phyloP scores from a whole-genome alignment of 2,888 invertebrate species.

The Macropis europaea region DNA sequence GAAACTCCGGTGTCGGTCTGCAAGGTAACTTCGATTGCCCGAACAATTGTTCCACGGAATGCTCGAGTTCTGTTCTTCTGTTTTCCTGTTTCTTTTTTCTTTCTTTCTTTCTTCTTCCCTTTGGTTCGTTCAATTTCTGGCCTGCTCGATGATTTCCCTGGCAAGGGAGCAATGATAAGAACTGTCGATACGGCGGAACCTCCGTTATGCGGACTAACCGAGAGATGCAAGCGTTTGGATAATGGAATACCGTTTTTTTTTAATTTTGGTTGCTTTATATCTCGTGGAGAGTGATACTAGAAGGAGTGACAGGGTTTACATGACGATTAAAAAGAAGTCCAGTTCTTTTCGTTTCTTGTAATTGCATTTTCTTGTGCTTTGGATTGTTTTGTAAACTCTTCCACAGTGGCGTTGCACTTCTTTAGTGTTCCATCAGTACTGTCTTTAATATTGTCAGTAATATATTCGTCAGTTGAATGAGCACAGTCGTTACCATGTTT shows the following conservation, averaged over 20 bases:
- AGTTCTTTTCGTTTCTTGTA: no score
- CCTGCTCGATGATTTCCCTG: constrained; percentile 32
- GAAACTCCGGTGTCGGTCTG: constrained; percentile 83
- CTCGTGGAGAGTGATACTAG: no score
- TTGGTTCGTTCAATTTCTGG: background rate
- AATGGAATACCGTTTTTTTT: background rate
- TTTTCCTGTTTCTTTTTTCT: constrained; percentile 6
- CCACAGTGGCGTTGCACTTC: no score
- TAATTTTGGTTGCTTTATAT: background rate
- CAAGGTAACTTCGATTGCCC: constrained; percentile 81
- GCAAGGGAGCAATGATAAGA: background rate
- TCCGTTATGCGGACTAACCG: no score
- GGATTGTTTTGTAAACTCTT: no score
- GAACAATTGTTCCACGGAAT: constrained; percentile 66
- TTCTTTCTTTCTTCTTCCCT: background rate
- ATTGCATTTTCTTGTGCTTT: background rate
- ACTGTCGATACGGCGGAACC: background rate
- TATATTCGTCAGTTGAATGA: no score
- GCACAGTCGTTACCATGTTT: no score
- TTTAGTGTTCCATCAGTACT: no score
- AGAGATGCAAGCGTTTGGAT: no score
- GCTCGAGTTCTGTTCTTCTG: constrained; percentile 52
- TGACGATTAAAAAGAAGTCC: no score
- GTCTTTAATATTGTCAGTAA: no score
- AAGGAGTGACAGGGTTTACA: no score